Base-by-base conservation (phyloP, 2,797 vertebrate genomes). In the Cryptoblepharus egeriae region DNA sequence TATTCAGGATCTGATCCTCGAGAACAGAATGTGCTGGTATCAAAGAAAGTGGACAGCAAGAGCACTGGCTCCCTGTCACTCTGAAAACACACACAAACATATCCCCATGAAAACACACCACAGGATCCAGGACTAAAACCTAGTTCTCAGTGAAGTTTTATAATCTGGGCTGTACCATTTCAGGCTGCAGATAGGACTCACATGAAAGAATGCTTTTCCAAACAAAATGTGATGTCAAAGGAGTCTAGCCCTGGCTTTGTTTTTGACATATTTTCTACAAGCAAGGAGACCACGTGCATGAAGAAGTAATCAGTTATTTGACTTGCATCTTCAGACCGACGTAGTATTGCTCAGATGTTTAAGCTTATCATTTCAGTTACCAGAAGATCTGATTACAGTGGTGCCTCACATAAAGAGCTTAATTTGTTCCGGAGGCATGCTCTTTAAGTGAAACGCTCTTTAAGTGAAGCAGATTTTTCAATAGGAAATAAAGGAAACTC, bases 1-100 rank as follows among this genome's bases (percentile, higher is more conserved):
- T 57, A 37, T 1, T 60, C 69, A 86, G 84, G 90, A 90, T 81
- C 71, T 90, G 85, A 88, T 77, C 79, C 60, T 60, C 67, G 5
- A 26, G 55, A 79, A 84, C 82, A 61, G 63, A 35, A 68, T 75
- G 76, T 84, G 69, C 77, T 74, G 55, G 70, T 74, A 79, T 63
- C 64, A 79, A 61, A 61, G 13, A 77, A 3, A 30, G 32, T 24
- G n/a, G 30, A 35, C 20, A 5, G 32, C 15, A 72, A 32, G 24
- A 42, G 49, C 49, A 52, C 49, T 15, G 6, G 11, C 49, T 24
- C 57, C 1, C 57, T 16, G 7, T 2, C 45, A 42, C 55, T 18
- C 55, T 18, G 16, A 57, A 57, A 5, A 49, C 45, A 49, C 6
- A 8, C 6, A 52, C 49, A 18, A 7, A 49, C 45, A 49, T 12